Percentiles rank a stretch among this genome's conserved stretches.
Evolutionary conservation across 2,113 vertebrate species (phyloP).

Genomic region (Spilogale gracilis): DNA sequence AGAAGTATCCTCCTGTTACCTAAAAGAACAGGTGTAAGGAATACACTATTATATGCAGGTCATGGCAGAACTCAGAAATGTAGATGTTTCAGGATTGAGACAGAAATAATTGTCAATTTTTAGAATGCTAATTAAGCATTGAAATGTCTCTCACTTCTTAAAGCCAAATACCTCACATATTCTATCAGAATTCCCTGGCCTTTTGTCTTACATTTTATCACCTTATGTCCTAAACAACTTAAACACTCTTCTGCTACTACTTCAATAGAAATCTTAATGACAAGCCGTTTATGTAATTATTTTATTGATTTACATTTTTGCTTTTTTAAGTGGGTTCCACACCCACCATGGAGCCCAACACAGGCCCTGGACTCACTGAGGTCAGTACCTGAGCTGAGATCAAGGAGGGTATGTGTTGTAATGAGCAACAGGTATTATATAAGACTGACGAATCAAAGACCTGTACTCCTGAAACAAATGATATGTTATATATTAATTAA

Average conservation of each 20-base stretch:
- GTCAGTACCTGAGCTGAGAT: not conserved
- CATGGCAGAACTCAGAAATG: not conserved
- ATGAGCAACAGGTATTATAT: not conserved
- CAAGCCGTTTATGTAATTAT: not conserved
- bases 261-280: not conserved
- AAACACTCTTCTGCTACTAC: not conserved
- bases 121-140: not conserved
- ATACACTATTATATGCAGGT: not conserved
- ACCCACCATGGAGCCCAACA: not conserved
- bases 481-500: not conserved
- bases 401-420: not conserved
- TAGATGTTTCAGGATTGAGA: not conserved
- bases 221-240: not conserved
- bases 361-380: not conserved
- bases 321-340: not conserved
- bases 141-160: not conserved
- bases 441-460: not conserved
- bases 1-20: not conserved
- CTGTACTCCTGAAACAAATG: not conserved
- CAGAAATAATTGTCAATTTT: not conserved
- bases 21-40: not conserved
- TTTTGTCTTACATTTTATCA: not conserved
- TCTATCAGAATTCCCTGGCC: not conserved
- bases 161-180: not conserved
- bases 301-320: not conserved